Evolutionary conservation across 2,888 invertebrate species (phyloP).

Genomic region (Papilio gigon): DNA sequence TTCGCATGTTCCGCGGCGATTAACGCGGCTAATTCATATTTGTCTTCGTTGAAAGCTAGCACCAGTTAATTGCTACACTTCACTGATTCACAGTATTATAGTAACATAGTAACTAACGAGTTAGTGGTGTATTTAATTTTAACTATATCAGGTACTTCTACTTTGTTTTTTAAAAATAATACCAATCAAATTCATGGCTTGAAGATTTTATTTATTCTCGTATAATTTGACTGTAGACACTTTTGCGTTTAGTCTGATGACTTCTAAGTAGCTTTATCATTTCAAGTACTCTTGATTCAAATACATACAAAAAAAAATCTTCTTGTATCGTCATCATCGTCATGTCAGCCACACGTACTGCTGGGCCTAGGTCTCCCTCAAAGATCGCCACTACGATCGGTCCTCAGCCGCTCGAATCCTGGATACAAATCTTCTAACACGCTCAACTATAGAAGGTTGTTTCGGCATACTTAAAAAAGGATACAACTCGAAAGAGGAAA

Average conservation of each 20-base stretch:
- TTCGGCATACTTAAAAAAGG: slow-evolving; percentile 36
- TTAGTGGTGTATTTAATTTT: slow-evolving; percentile 23
- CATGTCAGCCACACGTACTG: too few relatives aligned
- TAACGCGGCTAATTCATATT: slow-evolving; percentile 52
- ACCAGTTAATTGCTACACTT: slow-evolving; percentile 45
- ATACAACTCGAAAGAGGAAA: slow-evolving; percentile 38
- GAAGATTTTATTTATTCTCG: too few relatives aligned
- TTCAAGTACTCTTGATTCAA: too few relatives aligned
- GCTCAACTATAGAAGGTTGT: slow-evolving; percentile 6
- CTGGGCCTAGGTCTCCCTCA: too few relatives aligned
- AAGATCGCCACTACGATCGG: too few relatives aligned
- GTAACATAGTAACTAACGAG: slow-evolving; percentile 24
- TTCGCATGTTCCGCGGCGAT: slow-evolving; percentile 54
- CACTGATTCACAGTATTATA: slow-evolving; percentile 42
- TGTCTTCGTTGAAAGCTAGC: slow-evolving; percentile 50
- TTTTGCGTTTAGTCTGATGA: too few relatives aligned
- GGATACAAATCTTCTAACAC: slow-evolving; percentile 13
- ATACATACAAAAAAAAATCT: background rate
- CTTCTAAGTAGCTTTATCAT: too few relatives aligned
- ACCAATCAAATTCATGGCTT: too few relatives aligned
- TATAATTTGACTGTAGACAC: too few relatives aligned
- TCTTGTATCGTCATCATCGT: too few relatives aligned
- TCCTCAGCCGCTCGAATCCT: too few relatives aligned
- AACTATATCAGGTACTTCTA: background rate
- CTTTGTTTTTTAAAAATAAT: too few relatives aligned